Base-by-base conservation (phyloP, 1,140 invertebrate species). In the Scylla paramamosain region DNA sequence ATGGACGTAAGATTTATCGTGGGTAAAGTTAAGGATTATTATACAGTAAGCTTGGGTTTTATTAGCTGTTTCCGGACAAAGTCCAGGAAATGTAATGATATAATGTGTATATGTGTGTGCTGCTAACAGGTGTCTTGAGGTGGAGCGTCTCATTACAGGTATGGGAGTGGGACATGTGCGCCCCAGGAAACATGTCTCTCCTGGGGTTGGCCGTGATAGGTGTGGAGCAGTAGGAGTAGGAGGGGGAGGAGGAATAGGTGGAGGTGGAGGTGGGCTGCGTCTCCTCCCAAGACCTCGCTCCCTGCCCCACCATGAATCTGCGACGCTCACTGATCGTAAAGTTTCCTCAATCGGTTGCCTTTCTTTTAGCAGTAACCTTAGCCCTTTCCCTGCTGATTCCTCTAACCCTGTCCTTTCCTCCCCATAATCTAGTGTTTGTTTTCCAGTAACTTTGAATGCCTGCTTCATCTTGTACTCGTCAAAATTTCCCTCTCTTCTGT, bases 251-350 rank as follows among this genome's bases (percentile, higher is more conserved):
- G 67, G 67, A 12, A 77, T 77, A 77, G 52, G 52, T 59, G 67
- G 67, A n/a, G 67, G 67, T 77, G 67, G 67, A n/a, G 67, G 67
- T n/a, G 67, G 67, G 20, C 67, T 77, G 20, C 67, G 67, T 7
- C 67, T 77, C 67, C 67, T n/a, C 67, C 67, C 67, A 77, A 77
- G 67, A 77, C 67, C 67, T 77, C 67, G 67, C 25, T 77, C 67
- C n/a, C 8, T 77, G n/a, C 67, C 67, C n/a, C 67, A 77, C 67
- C 67, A 77, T n/a, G 67, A 77, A 25, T 12, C 67, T 25, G 20
- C 67, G n/a, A 77, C 67, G n/a, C 67, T 77, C 67, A n/a, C 67
- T 77, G 67, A 77, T 77, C 67, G 67, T 77, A 77, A 77, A 77
- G 67, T 77, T n/a, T 20, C 67, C 25, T 77, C 67, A n/a, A 77